Base-by-base conservation (phyloP, 2,888 invertebrate genomes). In the Sepiola atlantica region DNA sequence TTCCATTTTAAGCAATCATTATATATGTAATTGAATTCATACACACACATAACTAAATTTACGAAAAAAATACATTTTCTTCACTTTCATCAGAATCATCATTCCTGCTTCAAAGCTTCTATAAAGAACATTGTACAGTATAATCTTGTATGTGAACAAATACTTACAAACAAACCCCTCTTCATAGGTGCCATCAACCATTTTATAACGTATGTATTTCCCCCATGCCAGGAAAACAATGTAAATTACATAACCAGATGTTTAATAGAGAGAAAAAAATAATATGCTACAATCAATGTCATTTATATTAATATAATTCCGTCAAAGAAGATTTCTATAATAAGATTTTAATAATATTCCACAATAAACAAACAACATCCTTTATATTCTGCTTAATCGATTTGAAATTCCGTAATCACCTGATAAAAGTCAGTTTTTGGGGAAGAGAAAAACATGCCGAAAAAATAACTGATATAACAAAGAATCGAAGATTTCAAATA, bases 331-430 rank as follows among this genome's bases (percentile, higher is more conserved):
- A 77, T 77, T 61, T 77, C 77, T n/a, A 28, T 77, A 77, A 77
- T 77, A 28, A 28, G 77, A 77, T 77, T 77, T 77, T 28, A 77
- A n/a, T 77, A 77, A 77, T 77, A 77, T n/a, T 77, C 77, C 28
- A 77, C 77, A n/a, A n/a, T n/a, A n/a, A 77, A 77, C 77, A 77
- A 77, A n/a, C 57, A 77, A 77, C 28, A 77, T 77, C n/a, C 77
- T 77, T 77, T 77, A 77, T n/a, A 77, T 77, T 77, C 77, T 77
- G 77, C 28, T 28, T 12, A 77, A 77, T 77, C 77, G 77, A 77
- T 77, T 77, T 77, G 77, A 77, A 77, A 77, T 28, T 77, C n/a
- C n/a, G n/a, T 77, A 77, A 77, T 77, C 77, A n/a, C n/a, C 16
- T 16, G n/a, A 77, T 77, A 77, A 77, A 77, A 77, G 77, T 77